Percentiles rank a stretch among this genome's conserved stretches.
These are phyloP conservation scores for Argentina silus DNA, from an alignment of 2,797 vertebrate species.

Conservation along the genomic window DNA sequence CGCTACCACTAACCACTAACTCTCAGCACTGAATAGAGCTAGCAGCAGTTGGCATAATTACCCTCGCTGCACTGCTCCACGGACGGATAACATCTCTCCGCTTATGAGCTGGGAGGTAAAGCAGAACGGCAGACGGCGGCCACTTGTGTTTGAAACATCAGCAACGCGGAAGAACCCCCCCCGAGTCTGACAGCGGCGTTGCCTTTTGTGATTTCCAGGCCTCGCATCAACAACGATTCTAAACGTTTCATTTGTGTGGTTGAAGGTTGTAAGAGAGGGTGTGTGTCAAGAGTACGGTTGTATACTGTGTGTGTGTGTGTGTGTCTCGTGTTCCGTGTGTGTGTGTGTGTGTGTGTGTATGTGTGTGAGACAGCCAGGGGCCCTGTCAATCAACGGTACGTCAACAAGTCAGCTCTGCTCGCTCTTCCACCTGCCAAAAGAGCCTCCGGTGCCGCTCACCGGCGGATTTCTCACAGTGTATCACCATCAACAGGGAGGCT, in stretches of 20 bases:
- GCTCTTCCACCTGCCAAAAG: slow-evolving; percentile 17
- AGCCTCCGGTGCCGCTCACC: slow-evolving; percentile 8
- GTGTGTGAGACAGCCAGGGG: slow-evolving; percentile 1
- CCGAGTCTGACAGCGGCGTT: neutral
- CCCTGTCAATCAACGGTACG: slow-evolving; percentile 18
- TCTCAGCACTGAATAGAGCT: too few relatives aligned
- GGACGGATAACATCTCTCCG: neutral
- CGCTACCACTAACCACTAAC: neutral
- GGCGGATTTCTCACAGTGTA: neutral
- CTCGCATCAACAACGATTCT: neutral
- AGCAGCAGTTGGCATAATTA: neutral
- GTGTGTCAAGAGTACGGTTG: slow-evolving; percentile 25
- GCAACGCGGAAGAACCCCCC: too few relatives aligned
- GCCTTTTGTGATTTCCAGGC: neutral
- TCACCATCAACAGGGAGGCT: neutral
- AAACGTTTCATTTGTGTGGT: neutral
- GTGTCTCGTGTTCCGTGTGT: slow-evolving; percentile 16
- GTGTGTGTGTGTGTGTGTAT: neutral
- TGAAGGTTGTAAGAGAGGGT: slow-evolving; percentile 16
- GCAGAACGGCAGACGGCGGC: neutral
- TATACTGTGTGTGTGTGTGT: slow-evolving; percentile 28
- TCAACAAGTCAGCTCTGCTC: slow-evolving; percentile 1
- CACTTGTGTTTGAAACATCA: neutral
- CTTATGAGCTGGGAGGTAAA: neutral
- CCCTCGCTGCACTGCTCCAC: neutral